Percentiles rank a stretch among this genome's conserved stretches.
phyloP scores from a whole-genome alignment of 2,113 vertebrate genomes.

The Lepus europaeus region DNA sequence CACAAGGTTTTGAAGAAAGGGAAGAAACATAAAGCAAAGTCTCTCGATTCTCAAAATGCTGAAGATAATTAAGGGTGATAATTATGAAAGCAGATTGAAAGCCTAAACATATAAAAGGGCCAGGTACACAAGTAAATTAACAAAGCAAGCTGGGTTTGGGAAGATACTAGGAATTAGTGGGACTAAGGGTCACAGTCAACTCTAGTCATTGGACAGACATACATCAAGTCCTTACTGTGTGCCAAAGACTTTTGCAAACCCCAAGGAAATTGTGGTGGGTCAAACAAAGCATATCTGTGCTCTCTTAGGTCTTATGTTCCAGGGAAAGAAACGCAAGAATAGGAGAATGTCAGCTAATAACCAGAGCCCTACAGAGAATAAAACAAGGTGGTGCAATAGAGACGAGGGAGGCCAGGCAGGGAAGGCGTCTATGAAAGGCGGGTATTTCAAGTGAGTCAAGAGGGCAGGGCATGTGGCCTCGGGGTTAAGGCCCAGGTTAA shows the following conservation, averaged over 20 bases:
- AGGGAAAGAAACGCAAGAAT: neutral
- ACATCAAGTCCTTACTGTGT: neutral
- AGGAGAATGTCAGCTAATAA: neutral
- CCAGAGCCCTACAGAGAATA: neutral
- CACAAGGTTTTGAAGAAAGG: neutral
- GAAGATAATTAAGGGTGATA: neutral
- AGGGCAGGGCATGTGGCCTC: too few species aligned
- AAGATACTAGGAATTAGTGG: neutral
- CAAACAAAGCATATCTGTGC: neutral
- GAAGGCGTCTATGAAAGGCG: neutral
- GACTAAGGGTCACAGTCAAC: neutral
- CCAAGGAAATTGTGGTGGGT: neutral
- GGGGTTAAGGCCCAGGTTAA: too few species aligned
- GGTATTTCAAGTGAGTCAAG: neutral
- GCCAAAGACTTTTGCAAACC: neutral
- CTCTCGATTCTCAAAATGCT: neutral
- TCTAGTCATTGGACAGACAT: neutral
- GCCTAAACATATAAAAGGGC: neutral
- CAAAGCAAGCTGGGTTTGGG: neutral
- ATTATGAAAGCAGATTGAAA: constrained; percentile 45
- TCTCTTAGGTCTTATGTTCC: neutral
- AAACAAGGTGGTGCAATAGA: neutral
- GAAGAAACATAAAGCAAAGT: neutral
- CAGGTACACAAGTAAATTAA: neutral
- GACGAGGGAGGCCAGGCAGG: neutral